A percentile compares a stretch with the other conserved stretches of the same genome.
Conservation (phyloP, 1,140 invertebrate species). For the Ostrea denselamellosa region DNA sequence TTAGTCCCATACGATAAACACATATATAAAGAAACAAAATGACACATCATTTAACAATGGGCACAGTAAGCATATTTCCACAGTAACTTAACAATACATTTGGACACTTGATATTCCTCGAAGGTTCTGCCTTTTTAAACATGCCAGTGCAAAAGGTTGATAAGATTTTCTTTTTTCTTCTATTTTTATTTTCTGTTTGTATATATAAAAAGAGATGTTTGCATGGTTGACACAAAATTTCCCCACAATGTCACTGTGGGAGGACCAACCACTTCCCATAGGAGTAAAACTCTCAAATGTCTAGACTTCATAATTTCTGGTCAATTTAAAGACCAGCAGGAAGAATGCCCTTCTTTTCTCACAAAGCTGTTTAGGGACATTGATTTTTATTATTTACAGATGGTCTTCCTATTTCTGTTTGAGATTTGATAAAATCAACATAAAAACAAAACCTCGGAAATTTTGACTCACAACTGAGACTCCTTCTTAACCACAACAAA, state of each 20-base stretch:
- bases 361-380: not conserved
- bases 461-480: not conserved
- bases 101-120: not conserved
- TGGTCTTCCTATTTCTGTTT: not conserved
- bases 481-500: not conserved
- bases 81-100: conserved; percentile 5
- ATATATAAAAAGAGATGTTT: not conserved
- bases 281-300: not conserved
- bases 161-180: not conserved
- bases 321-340: conserved; percentile 18
- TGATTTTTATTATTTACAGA: conserved; percentile 12
- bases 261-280: conserved; percentile 2
- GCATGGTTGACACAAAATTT: not conserved
- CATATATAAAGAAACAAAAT: conserved; percentile 1
- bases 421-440: conserved; percentile 25
- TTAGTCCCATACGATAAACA: not conserved
- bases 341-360: not conserved
- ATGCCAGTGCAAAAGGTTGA: conserved; percentile 11
- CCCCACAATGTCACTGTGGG: not conserved
- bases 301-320: conserved; percentile 36
- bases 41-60: conserved; percentile 37
- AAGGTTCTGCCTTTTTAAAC: not conserved
- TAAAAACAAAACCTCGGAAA: conserved; percentile 22
- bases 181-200: not conserved
- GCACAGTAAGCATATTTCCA: not conserved